phyloP scores from a whole-genome alignment of 2,113 vertebrate species.

The Perca flavescens region DNA sequence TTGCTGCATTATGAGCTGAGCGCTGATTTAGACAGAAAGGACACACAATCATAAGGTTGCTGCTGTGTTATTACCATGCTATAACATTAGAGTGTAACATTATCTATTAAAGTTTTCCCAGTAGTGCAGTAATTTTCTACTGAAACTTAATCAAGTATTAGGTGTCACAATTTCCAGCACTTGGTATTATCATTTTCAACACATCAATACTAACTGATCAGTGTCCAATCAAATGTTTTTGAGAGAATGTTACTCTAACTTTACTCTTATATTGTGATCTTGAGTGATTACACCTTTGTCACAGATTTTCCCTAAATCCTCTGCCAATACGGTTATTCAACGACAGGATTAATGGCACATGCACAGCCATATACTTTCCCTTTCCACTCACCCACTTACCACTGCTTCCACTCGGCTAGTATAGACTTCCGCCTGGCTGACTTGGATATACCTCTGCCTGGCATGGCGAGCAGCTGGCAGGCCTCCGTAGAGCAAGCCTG shows the following conservation, averaged over 20 bases:
- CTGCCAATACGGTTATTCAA: too few species aligned
- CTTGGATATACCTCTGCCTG: conserved; percentile 86
- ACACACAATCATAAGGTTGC: not conserved
- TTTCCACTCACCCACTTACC: conserved; percentile 79
- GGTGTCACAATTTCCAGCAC: not conserved
- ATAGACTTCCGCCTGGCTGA: conserved; percentile 90
- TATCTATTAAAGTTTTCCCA: too few species aligned
- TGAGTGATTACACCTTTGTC: not conserved
- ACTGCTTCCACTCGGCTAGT: conserved; percentile 89
- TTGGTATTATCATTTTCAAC: not conserved
- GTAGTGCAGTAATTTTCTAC: not conserved
- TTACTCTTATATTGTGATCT: not conserved
- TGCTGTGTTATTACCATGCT: not conserved
- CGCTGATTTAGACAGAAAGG: conserved; percentile 81
- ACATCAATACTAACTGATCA: not conserved
- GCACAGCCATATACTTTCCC: not conserved
- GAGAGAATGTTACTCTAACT: not conserved
- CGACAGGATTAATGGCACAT: too few species aligned
- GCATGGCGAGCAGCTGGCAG: conserved; percentile 89
- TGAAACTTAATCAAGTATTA: not conserved
- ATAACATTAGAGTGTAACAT: not conserved
- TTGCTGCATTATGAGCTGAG: conserved; percentile 89
- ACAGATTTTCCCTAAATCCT: not conserved
- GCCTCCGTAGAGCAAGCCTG: conserved; percentile 91
- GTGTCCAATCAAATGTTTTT: not conserved